These are phyloP conservation scores for Pao palembangensis DNA, from an alignment of 2,113 vertebrate genomes.

Conservation along the genomic window DNA sequence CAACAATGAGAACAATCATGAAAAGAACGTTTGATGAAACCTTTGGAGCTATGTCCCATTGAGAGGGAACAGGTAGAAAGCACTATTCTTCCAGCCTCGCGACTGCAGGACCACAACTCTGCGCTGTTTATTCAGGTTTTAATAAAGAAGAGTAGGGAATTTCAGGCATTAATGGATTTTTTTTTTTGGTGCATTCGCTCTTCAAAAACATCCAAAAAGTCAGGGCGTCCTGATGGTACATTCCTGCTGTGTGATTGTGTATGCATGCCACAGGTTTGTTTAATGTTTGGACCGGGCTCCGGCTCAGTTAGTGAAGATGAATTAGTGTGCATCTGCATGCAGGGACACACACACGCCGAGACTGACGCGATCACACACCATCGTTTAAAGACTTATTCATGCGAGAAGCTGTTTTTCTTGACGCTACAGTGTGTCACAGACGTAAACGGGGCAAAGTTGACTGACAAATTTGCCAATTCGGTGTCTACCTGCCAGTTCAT, in stretches of 20 bases:
- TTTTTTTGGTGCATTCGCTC: slow-evolving; percentile 8
- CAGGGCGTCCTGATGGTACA: slow-evolving; percentile 12
- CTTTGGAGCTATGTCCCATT: slow-evolving; percentile 22
- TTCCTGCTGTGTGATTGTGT: neutral
- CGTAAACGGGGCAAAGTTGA: slow-evolving; percentile 15
- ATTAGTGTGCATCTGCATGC: slow-evolving; percentile 26
- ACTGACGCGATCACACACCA: too few relatives aligned
- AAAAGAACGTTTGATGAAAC: slow-evolving; percentile 32
- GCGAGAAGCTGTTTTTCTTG: slow-evolving; percentile 22
- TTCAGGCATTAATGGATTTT: slow-evolving; percentile 33
- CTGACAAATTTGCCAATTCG: slow-evolving; percentile 13
- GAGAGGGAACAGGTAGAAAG: slow-evolving; percentile 6
- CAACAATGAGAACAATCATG: slow-evolving; percentile 15
- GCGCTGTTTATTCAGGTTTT: slow-evolving; percentile 21
- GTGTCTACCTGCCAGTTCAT: slow-evolving; percentile 10
- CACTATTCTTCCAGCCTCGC: neutral
- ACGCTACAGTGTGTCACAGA: slow-evolving; percentile 21
- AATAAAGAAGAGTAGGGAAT: slow-evolving; percentile 7
- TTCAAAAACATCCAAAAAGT: slow-evolving; percentile 10
- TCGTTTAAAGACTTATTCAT: slow-evolving; percentile 32
- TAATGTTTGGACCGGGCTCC: slow-evolving; percentile 24
- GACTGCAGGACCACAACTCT: neutral
- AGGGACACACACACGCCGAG: neutral
- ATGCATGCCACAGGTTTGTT: slow-evolving; percentile 1
- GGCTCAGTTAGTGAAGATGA: slow-evolving; percentile 18